phyloP scores from a whole-genome alignment of 2,797 vertebrate genomes.

The Bucorvus abyssinicus region DNA sequence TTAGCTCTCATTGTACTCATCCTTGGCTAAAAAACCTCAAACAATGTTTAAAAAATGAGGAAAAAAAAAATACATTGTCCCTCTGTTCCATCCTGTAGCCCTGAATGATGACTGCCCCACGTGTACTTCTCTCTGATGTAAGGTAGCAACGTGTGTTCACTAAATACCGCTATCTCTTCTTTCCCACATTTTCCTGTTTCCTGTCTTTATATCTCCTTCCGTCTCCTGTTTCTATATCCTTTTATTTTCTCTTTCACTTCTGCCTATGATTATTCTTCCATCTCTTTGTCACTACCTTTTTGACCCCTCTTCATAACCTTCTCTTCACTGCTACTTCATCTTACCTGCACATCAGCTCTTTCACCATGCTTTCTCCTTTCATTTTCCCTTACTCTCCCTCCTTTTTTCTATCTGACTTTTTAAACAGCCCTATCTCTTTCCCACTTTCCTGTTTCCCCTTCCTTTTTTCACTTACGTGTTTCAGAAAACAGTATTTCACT shows the following conservation, averaged over 20 bases:
- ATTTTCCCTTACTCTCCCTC: background rate
- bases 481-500: background rate
- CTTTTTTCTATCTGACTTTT: background rate
- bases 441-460: background rate
- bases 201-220: background rate
- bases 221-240: background rate
- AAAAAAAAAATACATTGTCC: background rate
- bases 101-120: background rate
- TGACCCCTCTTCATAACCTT: background rate
- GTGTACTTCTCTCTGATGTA: background rate
- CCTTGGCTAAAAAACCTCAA: background rate
- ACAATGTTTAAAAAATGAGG: background rate
- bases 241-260: constrained; percentile 6
- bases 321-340: background rate
- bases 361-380: background rate
- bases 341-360: background rate
- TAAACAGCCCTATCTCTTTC: background rate
- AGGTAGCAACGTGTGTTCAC: background rate
- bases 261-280: background rate
- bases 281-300: background rate
- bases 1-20: background rate
- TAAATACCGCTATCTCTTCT: background rate
- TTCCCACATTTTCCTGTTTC: background rate
- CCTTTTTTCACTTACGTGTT: background rate
- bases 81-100: background rate